Evolutionary conservation across 2,797 vertebrate genomes (phyloP).

Genomic region (Monodelphis domestica): DNA sequence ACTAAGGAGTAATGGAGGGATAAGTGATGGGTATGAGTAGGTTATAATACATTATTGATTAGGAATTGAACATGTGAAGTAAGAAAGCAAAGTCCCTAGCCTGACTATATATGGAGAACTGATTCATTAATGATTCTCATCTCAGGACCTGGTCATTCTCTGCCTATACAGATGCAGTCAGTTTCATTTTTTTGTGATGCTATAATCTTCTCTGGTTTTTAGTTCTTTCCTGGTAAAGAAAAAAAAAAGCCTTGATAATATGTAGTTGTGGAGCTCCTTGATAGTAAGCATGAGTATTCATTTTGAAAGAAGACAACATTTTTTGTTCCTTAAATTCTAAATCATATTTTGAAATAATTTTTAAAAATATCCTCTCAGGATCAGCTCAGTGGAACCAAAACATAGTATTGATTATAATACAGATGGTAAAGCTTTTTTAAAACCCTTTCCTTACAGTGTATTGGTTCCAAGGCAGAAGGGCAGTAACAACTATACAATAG

Average conservation of each 20-base stretch:
- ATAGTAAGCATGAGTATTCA: not conserved
- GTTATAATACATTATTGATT: too few relatives aligned
- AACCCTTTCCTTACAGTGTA: too few relatives aligned
- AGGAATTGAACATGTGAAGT: too few relatives aligned
- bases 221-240: too few relatives aligned
- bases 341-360: not conserved
- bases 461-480: too few relatives aligned
- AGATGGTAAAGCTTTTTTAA: too few relatives aligned
- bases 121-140: not conserved
- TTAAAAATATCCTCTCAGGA: too few relatives aligned
- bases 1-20: not conserved
- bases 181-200: not conserved
- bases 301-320: not conserved
- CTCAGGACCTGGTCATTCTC: not conserved
- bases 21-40: not conserved
- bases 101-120: too few relatives aligned
- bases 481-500: too few relatives aligned
- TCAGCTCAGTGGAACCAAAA: too few relatives aligned
- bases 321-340: not conserved
- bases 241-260: not conserved
- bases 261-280: not conserved
- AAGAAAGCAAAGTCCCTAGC: too few relatives aligned
- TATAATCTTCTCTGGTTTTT: not conserved
- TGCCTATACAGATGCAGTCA: not conserved
- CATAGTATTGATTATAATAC: too few relatives aligned